These are phyloP conservation scores for Chaenodraco wilsoni DNA, from an alignment of 2,797 vertebrate genomes.

Conservation along the genomic window DNA sequence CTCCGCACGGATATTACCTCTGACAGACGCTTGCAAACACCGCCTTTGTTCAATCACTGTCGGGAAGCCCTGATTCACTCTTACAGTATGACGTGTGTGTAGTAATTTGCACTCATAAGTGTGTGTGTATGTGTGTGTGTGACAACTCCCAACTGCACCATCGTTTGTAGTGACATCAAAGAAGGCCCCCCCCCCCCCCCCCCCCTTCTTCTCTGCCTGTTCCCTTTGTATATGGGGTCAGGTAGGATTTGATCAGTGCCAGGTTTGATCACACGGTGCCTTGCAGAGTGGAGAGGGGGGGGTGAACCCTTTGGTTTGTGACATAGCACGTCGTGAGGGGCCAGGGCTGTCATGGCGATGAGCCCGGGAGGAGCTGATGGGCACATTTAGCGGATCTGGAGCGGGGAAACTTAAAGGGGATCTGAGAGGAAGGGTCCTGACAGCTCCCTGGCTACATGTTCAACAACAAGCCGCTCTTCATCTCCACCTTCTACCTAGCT, in stretches of 20 bases:
- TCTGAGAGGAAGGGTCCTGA: slow-evolving; percentile 71
- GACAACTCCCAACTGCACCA: slow-evolving; percentile 73
- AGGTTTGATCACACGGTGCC: slow-evolving; percentile 82
- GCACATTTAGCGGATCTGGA: slow-evolving; percentile 67
- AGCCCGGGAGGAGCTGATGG: slow-evolving; percentile 71
- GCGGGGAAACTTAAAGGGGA: slow-evolving; percentile 66
- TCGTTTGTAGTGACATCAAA: slow-evolving; percentile 87
- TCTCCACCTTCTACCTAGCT: slow-evolving; percentile 49
- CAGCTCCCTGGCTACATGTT: slow-evolving; percentile 67
- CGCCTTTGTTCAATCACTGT: slow-evolving; percentile 75
- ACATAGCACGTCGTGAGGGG: slow-evolving; percentile 67
- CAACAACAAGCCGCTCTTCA: slow-evolving; percentile 49
- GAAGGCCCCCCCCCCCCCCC: slow-evolving; percentile 43
- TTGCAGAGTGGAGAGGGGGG: slow-evolving; percentile 50
- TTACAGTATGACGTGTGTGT: slow-evolving; percentile 47
- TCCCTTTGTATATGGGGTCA: slow-evolving; percentile 74
- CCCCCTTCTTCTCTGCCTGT: slow-evolving; percentile 50
- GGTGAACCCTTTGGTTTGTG: slow-evolving; percentile 80
- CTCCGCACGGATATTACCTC: slow-evolving; percentile 59
- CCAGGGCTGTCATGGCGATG: slow-evolving; percentile 74
- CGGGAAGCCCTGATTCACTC: slow-evolving; percentile 57
- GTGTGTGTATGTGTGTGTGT: slow-evolving; percentile 40
- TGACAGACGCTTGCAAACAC: slow-evolving; percentile 75
- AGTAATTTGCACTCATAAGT: slow-evolving; percentile 62
- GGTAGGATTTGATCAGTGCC: slow-evolving; percentile 83